A percentile compares a stretch with the other conserved stretches of the same genome.
phyloP scores from a whole-genome alignment of 2,797 vertebrate species.

The Cyclopterus lumpus region DNA sequence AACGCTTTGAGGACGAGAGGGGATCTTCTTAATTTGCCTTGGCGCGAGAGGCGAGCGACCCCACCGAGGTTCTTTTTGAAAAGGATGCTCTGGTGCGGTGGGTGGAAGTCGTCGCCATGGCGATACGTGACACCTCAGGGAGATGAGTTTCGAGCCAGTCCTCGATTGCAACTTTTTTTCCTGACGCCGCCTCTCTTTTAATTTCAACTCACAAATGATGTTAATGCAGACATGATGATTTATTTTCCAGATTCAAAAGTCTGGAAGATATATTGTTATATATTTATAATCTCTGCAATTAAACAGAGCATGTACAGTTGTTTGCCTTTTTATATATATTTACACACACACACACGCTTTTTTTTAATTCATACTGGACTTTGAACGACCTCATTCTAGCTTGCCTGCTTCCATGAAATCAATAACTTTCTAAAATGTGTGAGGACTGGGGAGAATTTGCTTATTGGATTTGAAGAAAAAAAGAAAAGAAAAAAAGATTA shows the following conservation, averaged over 20 bases:
- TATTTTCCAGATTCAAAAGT: not conserved
- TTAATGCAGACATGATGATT: slow-evolving; percentile 27
- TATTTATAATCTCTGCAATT: not conserved
- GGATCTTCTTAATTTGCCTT: slow-evolving; percentile 66
- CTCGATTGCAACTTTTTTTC: slow-evolving; percentile 49
- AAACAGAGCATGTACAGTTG: slow-evolving; percentile 21
- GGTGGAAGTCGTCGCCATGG: slow-evolving; percentile 47
- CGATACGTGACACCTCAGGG: slow-evolving; percentile 55
- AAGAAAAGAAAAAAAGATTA: slow-evolving; percentile 22
- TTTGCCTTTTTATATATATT: not conserved
- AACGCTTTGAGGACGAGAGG: slow-evolving; percentile 62
- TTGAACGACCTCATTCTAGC: slow-evolving; percentile 28
- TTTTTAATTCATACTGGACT: not conserved
- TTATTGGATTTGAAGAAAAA: slow-evolving; percentile 61
- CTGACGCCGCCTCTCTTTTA: not conserved
- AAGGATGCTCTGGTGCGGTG: slow-evolving; percentile 16
- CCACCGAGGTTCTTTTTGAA: slow-evolving; percentile 21
- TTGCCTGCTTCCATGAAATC: slow-evolving; percentile 32
- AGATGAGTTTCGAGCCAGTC: slow-evolving; percentile 69
- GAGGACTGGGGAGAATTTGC: slow-evolving; percentile 48
- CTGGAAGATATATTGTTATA: not conserved
- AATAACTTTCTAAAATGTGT: slow-evolving; percentile 29
- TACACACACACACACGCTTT: too few relatives aligned
- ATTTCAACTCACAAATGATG: slow-evolving; percentile 58
- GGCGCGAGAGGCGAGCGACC: slow-evolving; percentile 37